Base-by-base conservation (phyloP, 92 coral and sea anemone species). In the Ricordea florida region DNA sequence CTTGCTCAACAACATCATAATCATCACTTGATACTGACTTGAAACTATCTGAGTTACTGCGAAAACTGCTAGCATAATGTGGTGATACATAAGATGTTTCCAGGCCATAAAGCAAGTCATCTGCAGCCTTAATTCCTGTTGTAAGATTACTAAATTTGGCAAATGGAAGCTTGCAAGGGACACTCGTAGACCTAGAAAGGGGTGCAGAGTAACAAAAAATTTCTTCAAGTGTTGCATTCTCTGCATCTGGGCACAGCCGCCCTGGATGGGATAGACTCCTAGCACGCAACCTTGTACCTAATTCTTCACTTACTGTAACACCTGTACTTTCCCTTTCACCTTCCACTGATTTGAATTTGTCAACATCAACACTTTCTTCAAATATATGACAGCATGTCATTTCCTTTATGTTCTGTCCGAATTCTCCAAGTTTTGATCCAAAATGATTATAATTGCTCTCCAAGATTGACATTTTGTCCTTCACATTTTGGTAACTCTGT, bases 401-500 rank as follows among this genome's bases (percentile, higher is more conserved):
- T 62, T 42, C 60, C 57, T 80, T 79, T 47, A 16, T 69, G 58
- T 41, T 91, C 64, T 8, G 69, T 6, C 66, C 82, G 48, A 45
- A 14, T 40, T 77, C 63, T 46, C 23, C 71, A 9, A 74, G 44
- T 34, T 53, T 72, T 23, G 23, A 37, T 14, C 36, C 43, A 2
- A 25, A 47, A 41, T 76, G 57, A 6, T 33, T 37, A 14, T 17
- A 22, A 17, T 33, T 43, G 27, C 80, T 67, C 40, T 84, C 85
- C 58, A 22, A 61, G 40, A 37, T 62, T 51, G 62, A 73, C 41
- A 63, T 62, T 58, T 53, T 64, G 25, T 33, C 70, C 60, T 74
- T 87, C 79, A 91, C 83, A 10, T 83, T 78, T 56, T 91, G 87
- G 75, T 78, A 91, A 29, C 97, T 91, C 47, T 64, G 38, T 18